These are phyloP conservation scores for Drosophila suzukii DNA, from an alignment of 1,140 invertebrate genomes.

Conservation along the genomic window DNA sequence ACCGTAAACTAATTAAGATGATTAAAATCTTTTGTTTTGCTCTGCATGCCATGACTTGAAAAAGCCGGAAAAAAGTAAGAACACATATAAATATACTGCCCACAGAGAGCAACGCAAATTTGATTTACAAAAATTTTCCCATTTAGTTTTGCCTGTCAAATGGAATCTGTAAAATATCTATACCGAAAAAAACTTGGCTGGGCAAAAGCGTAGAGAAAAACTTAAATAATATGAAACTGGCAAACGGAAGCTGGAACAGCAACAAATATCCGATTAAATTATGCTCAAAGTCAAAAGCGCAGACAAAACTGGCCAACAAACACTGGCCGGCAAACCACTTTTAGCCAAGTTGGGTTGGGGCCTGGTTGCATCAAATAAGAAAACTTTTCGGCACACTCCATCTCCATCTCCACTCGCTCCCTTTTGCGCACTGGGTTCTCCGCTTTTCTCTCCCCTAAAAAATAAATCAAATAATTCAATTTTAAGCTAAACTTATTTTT, in stretches of 20 bases:
- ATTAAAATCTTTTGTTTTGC: slow-evolving; percentile 70
- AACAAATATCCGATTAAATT: slow-evolving; percentile 82
- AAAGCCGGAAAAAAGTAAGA: neutral
- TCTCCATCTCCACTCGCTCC: slow-evolving; percentile 28
- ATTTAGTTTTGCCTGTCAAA: slow-evolving; percentile 57
- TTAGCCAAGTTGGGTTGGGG: slow-evolving; percentile 29
- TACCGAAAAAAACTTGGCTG: slow-evolving; percentile 14
- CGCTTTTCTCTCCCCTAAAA: slow-evolving; percentile 27
- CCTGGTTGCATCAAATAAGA: slow-evolving; percentile 64
- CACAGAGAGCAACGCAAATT: slow-evolving; percentile 43
- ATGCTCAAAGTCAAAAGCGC: slow-evolving; percentile 80
- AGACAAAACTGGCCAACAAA: slow-evolving; percentile 76
- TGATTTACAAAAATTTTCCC: slow-evolving; percentile 59
- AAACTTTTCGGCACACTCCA: slow-evolving; percentile 65
- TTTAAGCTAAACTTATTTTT: slow-evolving; percentile 83
- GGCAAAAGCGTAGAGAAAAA: slow-evolving; percentile 36
- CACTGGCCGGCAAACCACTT: slow-evolving; percentile 67
- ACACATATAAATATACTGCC: slow-evolving; percentile 6
- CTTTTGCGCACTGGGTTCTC: neutral
- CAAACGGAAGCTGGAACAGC: slow-evolving; percentile 45
- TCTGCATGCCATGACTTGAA: slow-evolving; percentile 3
- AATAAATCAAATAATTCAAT: slow-evolving; percentile 84
- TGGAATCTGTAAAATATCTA: slow-evolving; percentile 57
- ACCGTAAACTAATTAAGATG: slow-evolving; percentile 79
- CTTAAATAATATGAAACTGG: slow-evolving; percentile 74